Conservation (phyloP, 2,888 invertebrate species). For the Lacanobia oleracea region DNA sequence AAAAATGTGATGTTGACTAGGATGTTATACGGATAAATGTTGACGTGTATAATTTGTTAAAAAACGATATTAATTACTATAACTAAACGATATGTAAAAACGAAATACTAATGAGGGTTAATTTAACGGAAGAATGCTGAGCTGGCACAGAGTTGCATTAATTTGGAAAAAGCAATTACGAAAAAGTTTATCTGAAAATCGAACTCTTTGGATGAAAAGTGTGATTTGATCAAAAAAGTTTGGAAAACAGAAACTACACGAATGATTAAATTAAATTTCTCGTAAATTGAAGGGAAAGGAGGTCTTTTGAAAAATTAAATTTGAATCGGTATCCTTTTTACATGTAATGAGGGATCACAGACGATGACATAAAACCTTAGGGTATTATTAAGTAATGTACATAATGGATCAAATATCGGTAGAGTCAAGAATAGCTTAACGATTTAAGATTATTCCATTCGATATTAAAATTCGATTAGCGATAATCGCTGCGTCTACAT, state of each 20-base stretch:
- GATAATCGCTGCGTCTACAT: constrained; percentile 53
- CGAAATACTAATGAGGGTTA: constrained; percentile 68
- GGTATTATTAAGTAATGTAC: constrained; percentile 82
- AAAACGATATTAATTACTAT: constrained; percentile 74
- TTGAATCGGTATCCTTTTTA: constrained; percentile 77
- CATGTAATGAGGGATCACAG: constrained; percentile 86
- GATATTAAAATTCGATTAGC: constrained; percentile 60
- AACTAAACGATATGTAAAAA: constrained; percentile 75
- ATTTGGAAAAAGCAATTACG: constrained; percentile 33
- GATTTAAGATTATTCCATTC: constrained; percentile 64
- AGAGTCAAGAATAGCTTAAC: constrained; percentile 71
- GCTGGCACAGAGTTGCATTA: constrained; percentile 45
- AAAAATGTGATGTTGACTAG: constrained; percentile 89
- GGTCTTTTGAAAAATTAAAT: constrained; percentile 51
- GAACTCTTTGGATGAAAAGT: constrained; percentile 33
- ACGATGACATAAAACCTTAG: constrained; percentile 77
- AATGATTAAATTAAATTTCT: constrained; percentile 47
- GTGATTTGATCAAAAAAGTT: constrained; percentile 50
- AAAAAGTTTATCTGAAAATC: constrained; percentile 33
- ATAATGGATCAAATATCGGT: constrained; percentile 84
- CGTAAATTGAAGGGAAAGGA: constrained; percentile 36
- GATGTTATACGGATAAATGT: constrained; percentile 83
- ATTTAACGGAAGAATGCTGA: constrained; percentile 56
- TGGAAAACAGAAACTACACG: constrained; percentile 32
- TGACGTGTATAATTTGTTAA: constrained; percentile 86